phyloP scores from a whole-genome alignment of 2,113 vertebrate species.

The Chlamydotis undulata region DNA sequence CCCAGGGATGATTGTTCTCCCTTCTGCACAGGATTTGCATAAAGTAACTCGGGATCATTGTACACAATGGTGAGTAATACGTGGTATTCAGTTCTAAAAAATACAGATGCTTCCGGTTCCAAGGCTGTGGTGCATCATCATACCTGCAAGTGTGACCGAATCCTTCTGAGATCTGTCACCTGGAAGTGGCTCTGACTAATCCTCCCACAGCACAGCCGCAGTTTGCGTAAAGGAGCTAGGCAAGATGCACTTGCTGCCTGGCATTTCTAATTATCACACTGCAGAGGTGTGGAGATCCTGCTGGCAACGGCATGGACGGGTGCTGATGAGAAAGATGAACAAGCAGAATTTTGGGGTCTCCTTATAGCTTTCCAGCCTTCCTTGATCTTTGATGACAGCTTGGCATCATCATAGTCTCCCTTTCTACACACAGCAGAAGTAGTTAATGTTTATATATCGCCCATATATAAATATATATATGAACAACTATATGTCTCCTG shows the following conservation, averaged over 20 bases:
- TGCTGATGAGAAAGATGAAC: not conserved
- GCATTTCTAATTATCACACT: not conserved
- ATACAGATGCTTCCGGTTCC: not conserved
- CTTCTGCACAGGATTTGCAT: not conserved
- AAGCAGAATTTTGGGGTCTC: not conserved
- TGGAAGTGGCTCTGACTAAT: not conserved
- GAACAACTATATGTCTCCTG: not conserved
- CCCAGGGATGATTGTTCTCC: not conserved
- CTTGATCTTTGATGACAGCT: not conserved
- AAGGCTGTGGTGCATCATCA: not conserved
- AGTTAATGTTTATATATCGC: not conserved
- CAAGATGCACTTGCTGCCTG: not conserved
- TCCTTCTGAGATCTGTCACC: not conserved
- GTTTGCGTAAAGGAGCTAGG: not conserved
- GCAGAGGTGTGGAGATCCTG: not conserved
- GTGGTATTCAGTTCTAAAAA: not conserved
- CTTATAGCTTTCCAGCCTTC: not conserved
- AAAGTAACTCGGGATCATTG: not conserved
- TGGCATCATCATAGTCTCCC: not conserved
- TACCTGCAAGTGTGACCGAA: not conserved
- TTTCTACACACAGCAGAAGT: not conserved
- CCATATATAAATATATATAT: too few species aligned
- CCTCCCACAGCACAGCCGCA: not conserved
- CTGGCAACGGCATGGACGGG: accelerated
- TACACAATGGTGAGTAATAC: not conserved